Percentiles rank a stretch among this genome's conserved stretches.
Evolutionary conservation across 1,140 invertebrate genomes (phyloP).

Genomic region (Phthorimaea operculella): DNA sequence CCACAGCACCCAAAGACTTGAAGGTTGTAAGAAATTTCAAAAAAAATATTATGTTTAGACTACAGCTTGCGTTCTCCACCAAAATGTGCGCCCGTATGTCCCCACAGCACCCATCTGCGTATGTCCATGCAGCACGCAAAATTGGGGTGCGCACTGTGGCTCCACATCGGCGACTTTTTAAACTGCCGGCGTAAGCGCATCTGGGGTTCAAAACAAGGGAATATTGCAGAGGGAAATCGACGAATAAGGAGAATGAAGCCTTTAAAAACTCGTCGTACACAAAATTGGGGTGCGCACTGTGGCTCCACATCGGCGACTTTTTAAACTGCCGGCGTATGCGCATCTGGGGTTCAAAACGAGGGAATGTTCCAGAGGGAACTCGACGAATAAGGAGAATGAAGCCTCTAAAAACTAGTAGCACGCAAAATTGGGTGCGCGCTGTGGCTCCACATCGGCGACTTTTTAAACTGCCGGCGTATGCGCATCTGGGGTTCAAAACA

Average conservation of each 20-base stretch:
- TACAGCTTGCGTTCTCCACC: neutral
- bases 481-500: neutral
- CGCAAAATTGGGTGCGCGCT: conserved; percentile 16
- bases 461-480: conserved; percentile 29
- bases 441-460: conserved; percentile 46
- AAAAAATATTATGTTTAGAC: too few species aligned
- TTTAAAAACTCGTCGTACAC: neutral
- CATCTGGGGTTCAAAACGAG: too few species aligned
- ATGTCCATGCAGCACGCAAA: neutral
- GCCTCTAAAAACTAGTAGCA: too few species aligned
- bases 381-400: too few species aligned
- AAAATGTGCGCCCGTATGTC: neutral
- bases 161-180: conserved; percentile 47
- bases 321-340: conserved; percentile 23
- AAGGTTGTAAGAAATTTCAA: too few species aligned
- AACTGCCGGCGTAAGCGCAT: conserved; percentile 17
- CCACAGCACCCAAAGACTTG: too few species aligned
- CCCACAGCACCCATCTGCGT: neutral
- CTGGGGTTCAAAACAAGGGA: too few species aligned
- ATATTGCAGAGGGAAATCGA: too few species aligned
- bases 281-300: conserved; percentile 23
- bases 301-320: conserved; percentile 45
- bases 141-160: conserved; percentile 28
- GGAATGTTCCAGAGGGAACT: too few species aligned
- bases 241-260: too few species aligned